Evolutionary conservation across 2,797 vertebrate species (phyloP).

Genomic region (Atherinosoma microstoma): DNA sequence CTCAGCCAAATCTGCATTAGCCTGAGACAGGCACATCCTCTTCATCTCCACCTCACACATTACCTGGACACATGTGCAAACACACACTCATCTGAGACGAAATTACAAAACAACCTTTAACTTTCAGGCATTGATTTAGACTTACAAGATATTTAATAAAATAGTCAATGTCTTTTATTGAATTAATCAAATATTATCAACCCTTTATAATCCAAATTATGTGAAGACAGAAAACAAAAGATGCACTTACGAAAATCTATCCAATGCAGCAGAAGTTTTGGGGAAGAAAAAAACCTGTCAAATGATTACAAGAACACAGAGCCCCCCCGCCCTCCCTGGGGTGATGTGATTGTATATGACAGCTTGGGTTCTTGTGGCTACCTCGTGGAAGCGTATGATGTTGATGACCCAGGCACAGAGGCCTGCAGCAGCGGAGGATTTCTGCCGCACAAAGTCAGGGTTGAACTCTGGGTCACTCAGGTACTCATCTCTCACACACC

Average conservation of each 20-base stretch:
- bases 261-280: constrained; percentile 70
- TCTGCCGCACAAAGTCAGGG: constrained; percentile 84
- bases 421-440: constrained; percentile 84
- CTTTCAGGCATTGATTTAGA: neutral
- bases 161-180: neutral
- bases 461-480: constrained; percentile 86
- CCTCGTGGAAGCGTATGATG: constrained; percentile 84
- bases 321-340: neutral
- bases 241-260: constrained; percentile 87
- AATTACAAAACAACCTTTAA: neutral
- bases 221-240: neutral
- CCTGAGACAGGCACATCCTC: constrained; percentile 83
- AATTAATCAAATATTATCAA: neutral
- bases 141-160: neutral
- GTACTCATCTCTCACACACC: constrained; percentile 81
- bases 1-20: constrained; percentile 81
- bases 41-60: constrained; percentile 84
- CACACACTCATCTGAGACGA: neutral
- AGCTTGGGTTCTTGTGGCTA: constrained; percentile 30
- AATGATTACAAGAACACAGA: constrained; percentile 19
- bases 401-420: constrained; percentile 85
- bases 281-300: constrained; percentile 56
- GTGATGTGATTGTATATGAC: neutral
- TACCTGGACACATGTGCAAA: constrained; percentile 63
- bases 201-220: neutral